Evolutionary conservation across 2,888 invertebrate genomes (phyloP).

Genomic region (Horisme vitalbata): DNA sequence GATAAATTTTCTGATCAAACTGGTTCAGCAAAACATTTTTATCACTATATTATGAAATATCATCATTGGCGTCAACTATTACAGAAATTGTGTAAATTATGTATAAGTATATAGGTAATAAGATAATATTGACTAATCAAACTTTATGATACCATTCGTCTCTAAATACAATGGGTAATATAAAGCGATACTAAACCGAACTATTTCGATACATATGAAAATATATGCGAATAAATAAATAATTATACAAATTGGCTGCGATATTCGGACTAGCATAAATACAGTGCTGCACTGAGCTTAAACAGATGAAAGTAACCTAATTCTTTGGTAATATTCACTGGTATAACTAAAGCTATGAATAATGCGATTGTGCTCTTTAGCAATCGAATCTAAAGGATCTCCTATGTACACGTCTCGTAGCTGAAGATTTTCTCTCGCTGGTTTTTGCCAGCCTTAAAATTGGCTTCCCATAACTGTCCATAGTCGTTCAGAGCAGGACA

Average conservation of each 20-base stretch:
- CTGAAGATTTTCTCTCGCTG: slow-evolving; percentile 17
- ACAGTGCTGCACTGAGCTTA: slow-evolving; percentile 53
- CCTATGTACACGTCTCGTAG: slow-evolving; percentile 42
- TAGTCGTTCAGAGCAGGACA: slow-evolving; percentile 85
- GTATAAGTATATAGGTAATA: slow-evolving; percentile 28
- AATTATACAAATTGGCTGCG: slow-evolving; percentile 62
- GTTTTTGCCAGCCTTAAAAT: slow-evolving; percentile 13
- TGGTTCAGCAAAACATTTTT: slow-evolving; percentile 36
- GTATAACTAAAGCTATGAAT: slow-evolving; percentile 62
- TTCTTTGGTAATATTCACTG: slow-evolving; percentile 78
- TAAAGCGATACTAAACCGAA: slow-evolving; percentile 49
- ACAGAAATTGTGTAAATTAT: slow-evolving; percentile 39
- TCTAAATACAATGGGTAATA: slow-evolving; percentile 55
- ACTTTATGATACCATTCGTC: slow-evolving; percentile 44
- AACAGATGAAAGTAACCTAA: slow-evolving; percentile 49
- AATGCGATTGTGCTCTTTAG: slow-evolving; percentile 50
- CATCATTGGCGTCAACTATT: slow-evolving; percentile 51
- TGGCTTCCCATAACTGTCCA: slow-evolving; percentile 27
- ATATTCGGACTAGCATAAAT: slow-evolving; percentile 71
- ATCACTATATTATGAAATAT: slow-evolving; percentile 41
- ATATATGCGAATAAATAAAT: slow-evolving; percentile 65
- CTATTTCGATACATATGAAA: slow-evolving; percentile 45
- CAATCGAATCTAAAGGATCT: slow-evolving; percentile 46
- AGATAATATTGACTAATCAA: slow-evolving; percentile 50
- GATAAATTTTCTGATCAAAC: slow-evolving; percentile 34